Conservation (phyloP, 1,140 invertebrate species). For the Limonius californicus region DNA sequence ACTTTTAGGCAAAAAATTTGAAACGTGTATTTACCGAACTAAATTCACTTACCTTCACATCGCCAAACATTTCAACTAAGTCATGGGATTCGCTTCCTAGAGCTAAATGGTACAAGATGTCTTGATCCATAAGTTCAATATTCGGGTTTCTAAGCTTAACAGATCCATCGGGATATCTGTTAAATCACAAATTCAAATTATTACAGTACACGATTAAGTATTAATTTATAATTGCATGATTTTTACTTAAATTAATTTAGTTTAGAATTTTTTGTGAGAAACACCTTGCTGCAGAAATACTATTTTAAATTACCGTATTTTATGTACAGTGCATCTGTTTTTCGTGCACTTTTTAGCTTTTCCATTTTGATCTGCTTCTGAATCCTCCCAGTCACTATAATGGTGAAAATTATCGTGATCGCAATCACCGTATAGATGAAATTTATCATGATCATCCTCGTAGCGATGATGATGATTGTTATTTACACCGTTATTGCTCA, state of each 20-base stretch:
- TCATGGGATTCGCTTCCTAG: constrained; percentile 88
- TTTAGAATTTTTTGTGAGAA: too few relatives aligned
- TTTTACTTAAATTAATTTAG: too few relatives aligned
- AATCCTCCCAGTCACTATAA: neutral
- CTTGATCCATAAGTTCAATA: constrained; percentile 87
- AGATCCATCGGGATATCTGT: constrained; percentile 72
- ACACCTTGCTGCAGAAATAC: too few relatives aligned
- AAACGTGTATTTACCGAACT: too few relatives aligned
- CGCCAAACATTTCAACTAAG: constrained; percentile 92
- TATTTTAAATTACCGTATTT: neutral
- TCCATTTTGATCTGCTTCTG: too few relatives aligned
- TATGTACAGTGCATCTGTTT: neutral
- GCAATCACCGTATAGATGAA: neutral
- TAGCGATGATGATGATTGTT: neutral
- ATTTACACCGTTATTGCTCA: too few relatives aligned
- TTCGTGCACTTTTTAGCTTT: too few relatives aligned
- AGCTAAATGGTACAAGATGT: constrained; percentile 92
- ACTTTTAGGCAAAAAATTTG: too few relatives aligned
- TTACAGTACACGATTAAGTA: too few relatives aligned
- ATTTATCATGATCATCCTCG: neutral
- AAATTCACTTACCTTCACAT: constrained; percentile 82
- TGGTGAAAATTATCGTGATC: neutral
- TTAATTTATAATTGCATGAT: too few relatives aligned
- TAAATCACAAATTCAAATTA: too few relatives aligned
- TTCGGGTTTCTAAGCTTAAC: constrained; percentile 81